Percentiles rank a stretch among this genome's conserved stretches.
Evolutionary conservation across 2,797 vertebrate species (phyloP).

Genomic region (Phyllotis vaccarum): DNA sequence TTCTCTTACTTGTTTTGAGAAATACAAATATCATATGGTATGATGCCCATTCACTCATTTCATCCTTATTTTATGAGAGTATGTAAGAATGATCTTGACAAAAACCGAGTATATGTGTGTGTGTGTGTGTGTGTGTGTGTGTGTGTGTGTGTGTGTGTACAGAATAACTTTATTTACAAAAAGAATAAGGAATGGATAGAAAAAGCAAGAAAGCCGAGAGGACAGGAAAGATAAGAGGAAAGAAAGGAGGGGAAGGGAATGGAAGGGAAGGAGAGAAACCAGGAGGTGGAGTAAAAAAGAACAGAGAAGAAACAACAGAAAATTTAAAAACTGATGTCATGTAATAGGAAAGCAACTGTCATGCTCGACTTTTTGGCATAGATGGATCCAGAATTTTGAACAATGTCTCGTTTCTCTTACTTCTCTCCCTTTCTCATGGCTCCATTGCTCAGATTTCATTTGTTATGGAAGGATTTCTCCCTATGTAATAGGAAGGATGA

Average conservation of each 20-base stretch:
- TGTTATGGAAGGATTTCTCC: background rate
- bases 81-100: background rate
- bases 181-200: background rate
- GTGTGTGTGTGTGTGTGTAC: too few relatives aligned
- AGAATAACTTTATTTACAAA: background rate
- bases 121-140: too few relatives aligned
- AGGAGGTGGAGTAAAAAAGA: background rate
- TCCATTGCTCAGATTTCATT: background rate
- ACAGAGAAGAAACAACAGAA: background rate
- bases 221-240: background rate
- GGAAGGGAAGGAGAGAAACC: too few relatives aligned
- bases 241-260: background rate
- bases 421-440: background rate
- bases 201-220: rapidly evolving
- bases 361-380: background rate
- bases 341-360: background rate
- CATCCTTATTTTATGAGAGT: background rate
- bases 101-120: too few relatives aligned
- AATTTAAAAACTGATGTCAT: background rate
- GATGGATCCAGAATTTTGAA: background rate
- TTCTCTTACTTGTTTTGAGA: background rate
- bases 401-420: background rate
- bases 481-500: background rate
- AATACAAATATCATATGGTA: background rate
- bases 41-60: background rate